A percentile compares a stretch with the other conserved stretches of the same genome.
Conservation (phyloP, 1,140 invertebrate species). For the Euura lappo region DNA sequence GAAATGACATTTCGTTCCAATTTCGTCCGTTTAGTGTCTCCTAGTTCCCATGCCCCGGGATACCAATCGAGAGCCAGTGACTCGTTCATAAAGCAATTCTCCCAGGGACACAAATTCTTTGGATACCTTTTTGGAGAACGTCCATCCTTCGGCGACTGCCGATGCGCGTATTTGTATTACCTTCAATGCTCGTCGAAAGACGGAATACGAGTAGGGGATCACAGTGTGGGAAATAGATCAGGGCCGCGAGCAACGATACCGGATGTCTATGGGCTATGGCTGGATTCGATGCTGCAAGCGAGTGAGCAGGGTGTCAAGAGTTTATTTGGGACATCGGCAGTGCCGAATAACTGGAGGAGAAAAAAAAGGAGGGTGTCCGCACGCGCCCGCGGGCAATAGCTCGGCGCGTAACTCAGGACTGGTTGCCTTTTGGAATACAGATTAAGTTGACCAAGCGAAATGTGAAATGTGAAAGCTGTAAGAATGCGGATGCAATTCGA, state of each 20-base stretch:
- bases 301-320: no score
- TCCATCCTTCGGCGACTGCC: neutral
- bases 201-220: no score
- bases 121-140: neutral
- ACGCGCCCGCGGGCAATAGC: neutral
- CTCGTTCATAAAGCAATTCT: conserved; percentile 30
- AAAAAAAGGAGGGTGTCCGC: neutral
- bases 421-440: neutral
- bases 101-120: conserved; percentile 10
- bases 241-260: no score
- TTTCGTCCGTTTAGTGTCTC: conserved; percentile 11
- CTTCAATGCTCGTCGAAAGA: no score
- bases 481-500: neutral
- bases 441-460: neutral
- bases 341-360: no score
- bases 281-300: neutral
- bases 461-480: conserved; percentile 2
- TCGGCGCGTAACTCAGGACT: neutral
- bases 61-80: conserved; percentile 28
- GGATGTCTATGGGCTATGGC: neutral
- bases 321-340: no score
- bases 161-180: no score
- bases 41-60: conserved; percentile 15
- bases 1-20: conserved; percentile 8
- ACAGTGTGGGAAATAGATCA: no score